These are phyloP conservation scores for Hylyphantes graminicola DNA, from an alignment of 1,140 invertebrate genomes.

Conservation along the genomic window DNA sequence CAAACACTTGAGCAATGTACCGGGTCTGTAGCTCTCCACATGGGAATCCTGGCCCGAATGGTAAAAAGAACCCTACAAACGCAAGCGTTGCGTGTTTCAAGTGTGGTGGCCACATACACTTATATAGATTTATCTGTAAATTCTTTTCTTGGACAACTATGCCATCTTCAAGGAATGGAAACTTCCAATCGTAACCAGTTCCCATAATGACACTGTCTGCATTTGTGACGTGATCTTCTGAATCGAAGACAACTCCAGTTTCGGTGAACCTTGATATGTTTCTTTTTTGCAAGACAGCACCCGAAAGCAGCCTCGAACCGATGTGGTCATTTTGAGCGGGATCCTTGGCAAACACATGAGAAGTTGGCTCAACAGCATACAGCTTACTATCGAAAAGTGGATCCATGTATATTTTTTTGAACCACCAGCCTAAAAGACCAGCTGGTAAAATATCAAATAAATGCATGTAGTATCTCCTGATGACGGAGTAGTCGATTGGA, in stretches of 20 bases:
- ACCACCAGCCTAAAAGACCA: background rate
- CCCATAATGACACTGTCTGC: conserved; percentile 67
- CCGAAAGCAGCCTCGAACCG: conserved; percentile 64
- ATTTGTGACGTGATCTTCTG: conserved; percentile 59
- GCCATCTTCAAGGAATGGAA: conserved; percentile 66
- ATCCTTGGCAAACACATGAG: conserved; percentile 17
- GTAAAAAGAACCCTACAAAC: conserved; percentile 71
- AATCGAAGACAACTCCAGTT: conserved; percentile 65
- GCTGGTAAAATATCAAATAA: background rate
- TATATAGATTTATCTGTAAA: conserved; percentile 69
- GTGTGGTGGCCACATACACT: conserved; percentile 68
- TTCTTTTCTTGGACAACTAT: conserved; percentile 62
- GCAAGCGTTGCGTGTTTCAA: conserved; percentile 66
- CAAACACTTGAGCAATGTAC: conserved; percentile 65
- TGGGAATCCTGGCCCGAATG: conserved; percentile 71
- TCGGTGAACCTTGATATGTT: conserved; percentile 66
- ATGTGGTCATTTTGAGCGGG: conserved; percentile 3
- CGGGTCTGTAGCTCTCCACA: conserved; percentile 69
- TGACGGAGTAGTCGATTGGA: conserved; percentile 64
- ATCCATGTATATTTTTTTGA: background rate
- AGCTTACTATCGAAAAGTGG: background rate
- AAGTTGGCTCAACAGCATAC: background rate
- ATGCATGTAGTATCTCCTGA: conserved; percentile 1
- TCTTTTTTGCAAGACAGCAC: conserved; percentile 67
- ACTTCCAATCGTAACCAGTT: conserved; percentile 68